These are phyloP conservation scores for Acropora tenuis DNA, from an alignment of 64 coral and sea anemone genomes.

Conservation along the genomic window DNA sequence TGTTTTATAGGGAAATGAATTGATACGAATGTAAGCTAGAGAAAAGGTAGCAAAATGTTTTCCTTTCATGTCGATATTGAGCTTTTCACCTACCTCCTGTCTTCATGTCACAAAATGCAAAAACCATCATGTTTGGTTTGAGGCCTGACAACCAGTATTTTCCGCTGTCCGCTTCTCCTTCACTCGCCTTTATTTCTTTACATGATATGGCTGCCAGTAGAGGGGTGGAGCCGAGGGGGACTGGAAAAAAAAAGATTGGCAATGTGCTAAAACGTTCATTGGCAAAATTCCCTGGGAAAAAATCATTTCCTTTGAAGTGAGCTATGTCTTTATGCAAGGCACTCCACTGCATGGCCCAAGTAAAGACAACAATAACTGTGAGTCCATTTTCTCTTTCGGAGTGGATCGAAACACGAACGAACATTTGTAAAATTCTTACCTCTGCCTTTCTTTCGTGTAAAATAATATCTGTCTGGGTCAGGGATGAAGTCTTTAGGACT, in stretches of 20 bases:
- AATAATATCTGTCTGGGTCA: not conserved
- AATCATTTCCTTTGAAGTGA: too few relatives aligned
- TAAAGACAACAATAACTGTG: too few relatives aligned
- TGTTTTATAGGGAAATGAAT: too few relatives aligned
- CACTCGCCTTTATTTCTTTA: conserved; percentile 32
- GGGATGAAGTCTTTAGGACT: not conserved
- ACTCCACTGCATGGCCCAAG: too few relatives aligned
- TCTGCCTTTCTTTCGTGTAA: not conserved
- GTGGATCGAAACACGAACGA: too few relatives aligned
- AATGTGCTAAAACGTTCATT: not conserved
- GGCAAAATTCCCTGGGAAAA: not conserved
- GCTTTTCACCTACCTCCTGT: not conserved
- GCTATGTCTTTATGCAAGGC: too few relatives aligned
- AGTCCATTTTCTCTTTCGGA: too few relatives aligned
- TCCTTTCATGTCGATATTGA: too few relatives aligned
- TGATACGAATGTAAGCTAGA: too few relatives aligned
- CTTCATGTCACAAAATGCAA: not conserved
- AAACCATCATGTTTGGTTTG: not conserved
- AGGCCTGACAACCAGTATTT: conserved; percentile 21
- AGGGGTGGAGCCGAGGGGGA: conserved; percentile 10
- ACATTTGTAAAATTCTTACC: too few relatives aligned
- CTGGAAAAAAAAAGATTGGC: not conserved
- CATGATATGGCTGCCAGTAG: not conserved
- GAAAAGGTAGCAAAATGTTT: too few relatives aligned
- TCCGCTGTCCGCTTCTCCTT: conserved; percentile 14